Evolutionary conservation across 2,113 vertebrate genomes (phyloP).

Genomic region (Oxygymnocypris stewartii): DNA sequence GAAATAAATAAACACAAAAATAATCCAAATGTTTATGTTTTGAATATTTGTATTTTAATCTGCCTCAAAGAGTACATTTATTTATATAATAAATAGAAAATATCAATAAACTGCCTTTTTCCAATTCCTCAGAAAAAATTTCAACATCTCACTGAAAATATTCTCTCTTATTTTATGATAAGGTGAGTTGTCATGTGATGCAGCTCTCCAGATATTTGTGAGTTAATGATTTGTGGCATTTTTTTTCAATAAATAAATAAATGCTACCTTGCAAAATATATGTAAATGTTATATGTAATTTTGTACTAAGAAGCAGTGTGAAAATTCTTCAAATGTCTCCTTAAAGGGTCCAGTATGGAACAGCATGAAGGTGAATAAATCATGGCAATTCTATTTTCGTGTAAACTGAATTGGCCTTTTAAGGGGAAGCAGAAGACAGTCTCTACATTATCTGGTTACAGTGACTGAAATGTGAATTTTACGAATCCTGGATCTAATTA

Average conservation of each 20-base stretch:
- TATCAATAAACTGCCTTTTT: not conserved
- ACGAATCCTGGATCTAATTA: constrained; percentile 53
- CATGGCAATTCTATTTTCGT: not conserved
- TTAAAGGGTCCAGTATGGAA: not conserved
- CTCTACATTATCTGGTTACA: constrained; percentile 18
- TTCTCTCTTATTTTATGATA: not conserved
- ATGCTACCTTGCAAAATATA: too few relatives aligned
- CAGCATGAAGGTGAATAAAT: not conserved
- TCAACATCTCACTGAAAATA: too few relatives aligned
- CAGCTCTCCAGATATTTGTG: not conserved
- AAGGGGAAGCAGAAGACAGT: constrained; percentile 49
- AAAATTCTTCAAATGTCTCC: not conserved
- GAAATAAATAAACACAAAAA: not conserved
- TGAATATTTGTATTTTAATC: not conserved
- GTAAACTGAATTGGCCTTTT: constrained; percentile 2
- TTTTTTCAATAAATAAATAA: not conserved
- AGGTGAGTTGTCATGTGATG: not conserved
- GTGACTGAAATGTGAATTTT: constrained; percentile 1
- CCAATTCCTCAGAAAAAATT: too few relatives aligned
- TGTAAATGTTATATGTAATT: not conserved
- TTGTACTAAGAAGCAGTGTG: not conserved
- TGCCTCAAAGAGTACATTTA: not conserved
- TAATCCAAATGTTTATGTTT: not conserved
- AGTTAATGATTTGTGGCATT: not conserved
- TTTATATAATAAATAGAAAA: not conserved